A percentile compares a stretch with the other conserved stretches of the same genome.
phyloP scores from a whole-genome alignment of 2,888 invertebrate genomes.

The Andrena praecox region DNA sequence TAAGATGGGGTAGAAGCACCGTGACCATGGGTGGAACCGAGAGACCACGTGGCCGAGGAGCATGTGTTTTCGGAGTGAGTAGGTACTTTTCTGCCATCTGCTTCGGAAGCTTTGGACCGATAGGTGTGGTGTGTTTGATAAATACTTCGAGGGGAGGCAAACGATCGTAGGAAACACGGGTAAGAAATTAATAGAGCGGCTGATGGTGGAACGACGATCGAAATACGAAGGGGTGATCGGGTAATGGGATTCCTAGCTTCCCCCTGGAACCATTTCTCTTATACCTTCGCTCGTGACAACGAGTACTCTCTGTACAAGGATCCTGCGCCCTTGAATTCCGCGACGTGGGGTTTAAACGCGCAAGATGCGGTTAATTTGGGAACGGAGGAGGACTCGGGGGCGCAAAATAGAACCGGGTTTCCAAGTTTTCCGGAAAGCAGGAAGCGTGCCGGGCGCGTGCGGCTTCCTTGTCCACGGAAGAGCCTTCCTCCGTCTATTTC shows the following conservation, averaged over 20 bases:
- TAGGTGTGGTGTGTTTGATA: constrained; percentile 72
- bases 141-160: constrained; percentile 53
- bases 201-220: constrained; percentile 2
- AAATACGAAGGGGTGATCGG: neutral
- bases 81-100: constrained; percentile 76
- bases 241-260: neutral
- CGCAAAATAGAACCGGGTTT: constrained; percentile 42
- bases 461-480: neutral
- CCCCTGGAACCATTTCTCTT: neutral
- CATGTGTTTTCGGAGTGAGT: constrained; percentile 78
- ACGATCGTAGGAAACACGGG: constrained; percentile 36
- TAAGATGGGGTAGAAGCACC: constrained; percentile 68
- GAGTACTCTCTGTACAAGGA: too few species aligned
- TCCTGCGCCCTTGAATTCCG: too few species aligned
- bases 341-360: too few species aligned
- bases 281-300: too few species aligned
- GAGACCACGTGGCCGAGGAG: constrained; percentile 77
- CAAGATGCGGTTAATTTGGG: neutral
- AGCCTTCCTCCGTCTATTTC: constrained; percentile 60
- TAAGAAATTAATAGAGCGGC: constrained; percentile 54
- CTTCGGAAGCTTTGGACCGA: constrained; percentile 69
- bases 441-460: constrained; percentile 40
- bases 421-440: constrained; percentile 42
- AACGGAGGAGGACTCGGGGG: neutral
- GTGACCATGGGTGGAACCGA: constrained; percentile 70